Evolutionary conservation across 2,797 vertebrate species (phyloP), one percentile per base, ranked within the genome.

Genomic region (Spondyliosoma cantharus): DNA sequence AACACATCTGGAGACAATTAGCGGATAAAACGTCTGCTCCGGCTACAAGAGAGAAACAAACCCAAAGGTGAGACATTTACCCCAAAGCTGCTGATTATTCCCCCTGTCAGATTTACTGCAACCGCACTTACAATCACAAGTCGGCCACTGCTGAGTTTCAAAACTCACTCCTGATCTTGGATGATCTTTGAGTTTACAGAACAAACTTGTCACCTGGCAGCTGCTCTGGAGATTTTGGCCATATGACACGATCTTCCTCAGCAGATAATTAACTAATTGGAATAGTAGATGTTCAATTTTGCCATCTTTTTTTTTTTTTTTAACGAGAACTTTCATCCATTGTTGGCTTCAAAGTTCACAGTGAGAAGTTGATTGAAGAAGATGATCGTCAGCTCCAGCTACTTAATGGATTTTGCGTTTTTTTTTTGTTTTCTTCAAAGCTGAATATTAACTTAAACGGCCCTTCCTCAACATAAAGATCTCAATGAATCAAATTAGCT

Each of bases 1-100:
- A 71, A 37, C 76, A 76, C 74, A 79, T 88, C 86, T 87, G 84
- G 86, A 88, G 87, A 91, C 82, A 83, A 87, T 81, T 76, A 80
- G 78, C 43, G 57, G 85, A 81, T 64, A 74, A 73, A 71, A 64
- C 46, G 68, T 77, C 78, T 16, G 66, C 74, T 74, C 62, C 7
- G 27, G 22, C 76, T 71, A 76, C 32, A 32, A 2, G 24, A 83
- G 56, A 29, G 37, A 65, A 67, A 48, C 43, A 62, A 29, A 58
- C 76, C 46, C 63, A 59, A 66, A 86, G 64, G 60, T 73, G 85
- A 73, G 61, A 88, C 71, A 59, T 76, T 78, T 85, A 63, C 29
- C 64, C 25, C 27, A 70, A 20, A 58, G 49, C 24, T 68, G 54
- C 79, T 62, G 27, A 66, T 73, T 52, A 76, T 42, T 71, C 52